Evolutionary conservation across 2,113 vertebrate genomes (phyloP), one percentile per base, ranked within the genome.

Genomic region (Excalfactoria chinensis): DNA sequence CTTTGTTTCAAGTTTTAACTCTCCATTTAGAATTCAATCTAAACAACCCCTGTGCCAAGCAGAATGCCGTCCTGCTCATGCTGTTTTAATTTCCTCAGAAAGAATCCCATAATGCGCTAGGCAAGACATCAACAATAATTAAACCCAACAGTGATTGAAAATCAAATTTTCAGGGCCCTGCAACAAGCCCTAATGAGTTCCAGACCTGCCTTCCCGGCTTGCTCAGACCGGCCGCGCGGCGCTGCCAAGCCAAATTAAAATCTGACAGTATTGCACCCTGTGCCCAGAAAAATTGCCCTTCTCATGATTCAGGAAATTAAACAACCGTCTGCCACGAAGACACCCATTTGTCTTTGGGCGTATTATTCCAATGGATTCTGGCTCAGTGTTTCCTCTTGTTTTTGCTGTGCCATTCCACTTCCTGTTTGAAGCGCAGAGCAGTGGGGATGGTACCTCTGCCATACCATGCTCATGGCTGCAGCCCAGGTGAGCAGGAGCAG

Each of bases 121-220:
- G 88, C 93, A 95, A 95, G 87, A 63, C 86, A 96, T 94, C 96
- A 91, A 68, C 80, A 85, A 66, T 91, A 96, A 96, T 96, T 95
- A 96, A 96, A 94, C 81, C 93, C 94, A 91, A 95, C 94, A 93
- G 92, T 78, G 92, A 93, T 64, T 93, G 91, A 93, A 94, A 93
- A 86, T 64, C 78, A 64, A 40, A 53, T 74, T 77, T 87, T 82
- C 69, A 8, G 55, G 89, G 88, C 92, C 89, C 59, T 25, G 86
- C 73, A 78, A 93, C 83, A 51, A 89, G 92, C 80, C 49, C 67
- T 96, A 96, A 96, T 95, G 90, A 89, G 86, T 97, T 95, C 95
- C 97, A 97, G 96, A 95, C 89, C n/a, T 8, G 49, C 80, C 88
- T 84, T 86, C 48, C 37, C 0, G 2, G 70, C 94, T 88, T 83